Conservation (phyloP, 1,140 invertebrate species). For the Heliothis subflexa region DNA sequence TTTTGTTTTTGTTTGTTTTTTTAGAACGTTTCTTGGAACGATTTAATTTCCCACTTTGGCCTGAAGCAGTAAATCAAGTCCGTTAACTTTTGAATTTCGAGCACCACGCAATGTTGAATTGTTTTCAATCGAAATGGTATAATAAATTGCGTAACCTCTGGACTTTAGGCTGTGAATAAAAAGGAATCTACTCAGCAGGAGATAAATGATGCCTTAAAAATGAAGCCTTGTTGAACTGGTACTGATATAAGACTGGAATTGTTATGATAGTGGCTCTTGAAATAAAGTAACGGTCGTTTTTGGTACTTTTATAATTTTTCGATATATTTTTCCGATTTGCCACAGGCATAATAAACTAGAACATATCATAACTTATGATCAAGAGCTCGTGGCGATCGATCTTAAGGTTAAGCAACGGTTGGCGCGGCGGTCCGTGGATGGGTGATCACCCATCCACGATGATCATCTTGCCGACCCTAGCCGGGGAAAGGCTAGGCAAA, state of each 20-base stretch:
- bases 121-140: constrained; percentile 39
- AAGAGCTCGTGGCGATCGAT: no score
- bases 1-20: constrained; percentile 29
- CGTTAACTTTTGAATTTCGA: constrained; percentile 27
- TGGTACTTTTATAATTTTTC: background rate
- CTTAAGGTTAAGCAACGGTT: no score
- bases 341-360: no score
- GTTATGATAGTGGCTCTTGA: background rate
- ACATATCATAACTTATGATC: no score
- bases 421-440: no score
- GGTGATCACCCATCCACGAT: no score
- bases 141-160: constrained; percentile 37
- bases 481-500: no score
- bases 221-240: constrained; percentile 13
- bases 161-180: constrained; percentile 14
- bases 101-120: constrained; percentile 23
- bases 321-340: no score
- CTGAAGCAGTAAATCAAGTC: constrained; percentile 23
- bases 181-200: constrained; percentile 14
- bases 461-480: no score
- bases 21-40: constrained; percentile 21
- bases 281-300: background rate
- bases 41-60: constrained; percentile 43
- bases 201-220: constrained; percentile 2
- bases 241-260: constrained; percentile 30